Percentiles rank a stretch among this genome's conserved stretches.
phyloP scores from a whole-genome alignment of 1,140 invertebrate species.

The Eufriesea mexicana region DNA sequence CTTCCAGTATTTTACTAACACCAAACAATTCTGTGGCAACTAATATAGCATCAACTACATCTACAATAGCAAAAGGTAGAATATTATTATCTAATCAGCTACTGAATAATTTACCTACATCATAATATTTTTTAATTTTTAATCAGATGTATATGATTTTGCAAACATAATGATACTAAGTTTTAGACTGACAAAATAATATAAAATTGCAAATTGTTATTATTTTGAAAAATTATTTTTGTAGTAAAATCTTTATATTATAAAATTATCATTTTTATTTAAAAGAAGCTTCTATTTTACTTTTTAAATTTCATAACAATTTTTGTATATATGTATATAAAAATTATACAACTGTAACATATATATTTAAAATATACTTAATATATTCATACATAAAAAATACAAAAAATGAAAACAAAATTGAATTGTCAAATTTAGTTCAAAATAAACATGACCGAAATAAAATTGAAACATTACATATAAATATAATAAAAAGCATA shows the following conservation, averaged over 20 bases:
- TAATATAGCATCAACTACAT: constrained; percentile 54
- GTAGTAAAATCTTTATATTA: neutral
- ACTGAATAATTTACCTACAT: constrained; percentile 52
- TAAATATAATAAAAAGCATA: neutral
- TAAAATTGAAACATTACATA: neutral
- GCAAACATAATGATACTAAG: neutral
- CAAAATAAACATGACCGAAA: neutral
- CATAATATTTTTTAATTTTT: constrained; percentile 23
- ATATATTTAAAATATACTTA: constrained; percentile 36
- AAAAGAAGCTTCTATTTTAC: neutral
- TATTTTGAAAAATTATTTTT: neutral
- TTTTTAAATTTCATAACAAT: constrained; percentile 16
- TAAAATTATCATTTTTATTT: neutral
- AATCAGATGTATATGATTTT: constrained; percentile 16
- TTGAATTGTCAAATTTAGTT: constrained; percentile 1
- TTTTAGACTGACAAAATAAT: neutral
- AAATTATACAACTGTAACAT: constrained; percentile 8
- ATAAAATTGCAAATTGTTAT: constrained; percentile 8
- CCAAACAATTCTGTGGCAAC: constrained; percentile 57
- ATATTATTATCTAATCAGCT: constrained; percentile 72
- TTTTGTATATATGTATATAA: constrained; percentile 48
- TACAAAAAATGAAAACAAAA: neutral
- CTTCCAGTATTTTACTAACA: constrained; percentile 71
- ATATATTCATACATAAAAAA: constrained; percentile 10
- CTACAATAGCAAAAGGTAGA: constrained; percentile 77